phyloP scores from a whole-genome alignment of 1,140 invertebrate genomes.

The Drosophila auraria region DNA sequence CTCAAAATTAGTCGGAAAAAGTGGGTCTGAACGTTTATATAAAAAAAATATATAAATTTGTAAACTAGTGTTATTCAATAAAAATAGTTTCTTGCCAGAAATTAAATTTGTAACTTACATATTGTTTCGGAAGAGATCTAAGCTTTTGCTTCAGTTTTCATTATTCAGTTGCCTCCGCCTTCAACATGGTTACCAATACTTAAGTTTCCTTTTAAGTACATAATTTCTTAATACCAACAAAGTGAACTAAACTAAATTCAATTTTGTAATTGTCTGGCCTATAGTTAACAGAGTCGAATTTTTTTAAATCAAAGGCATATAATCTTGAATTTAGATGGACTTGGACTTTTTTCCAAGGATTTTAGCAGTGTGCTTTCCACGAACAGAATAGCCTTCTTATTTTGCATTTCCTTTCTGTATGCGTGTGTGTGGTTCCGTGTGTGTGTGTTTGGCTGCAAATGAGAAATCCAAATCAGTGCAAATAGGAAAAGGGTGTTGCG shows the following conservation, averaged over 20 bases:
- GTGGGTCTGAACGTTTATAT: too few species aligned
- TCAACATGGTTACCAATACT: too few species aligned
- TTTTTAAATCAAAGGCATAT: constrained; percentile 11
- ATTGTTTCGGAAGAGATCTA: not conserved
- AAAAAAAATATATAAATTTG: too few species aligned
- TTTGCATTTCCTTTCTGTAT: constrained; percentile 14
- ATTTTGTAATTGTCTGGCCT: constrained; percentile 1
- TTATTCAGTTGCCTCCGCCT: too few species aligned
- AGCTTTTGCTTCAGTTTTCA: not conserved
- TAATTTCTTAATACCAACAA: not conserved
- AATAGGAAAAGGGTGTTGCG: constrained; percentile 43
- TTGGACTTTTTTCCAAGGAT: not conserved
- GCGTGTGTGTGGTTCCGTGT: constrained; percentile 6
- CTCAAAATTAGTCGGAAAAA: too few species aligned
- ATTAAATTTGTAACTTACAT: not conserved
- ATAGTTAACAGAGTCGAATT: constrained; percentile 15
- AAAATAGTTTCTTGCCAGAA: not conserved
- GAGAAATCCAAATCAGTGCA: constrained; percentile 78
- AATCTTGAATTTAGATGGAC: constrained; percentile 7
- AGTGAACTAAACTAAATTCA: constrained; percentile 3
- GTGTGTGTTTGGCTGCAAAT: constrained; percentile 60
- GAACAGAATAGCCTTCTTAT: not conserved
- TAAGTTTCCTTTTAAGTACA: too few species aligned
- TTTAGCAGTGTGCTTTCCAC: not conserved
- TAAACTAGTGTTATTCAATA: too few species aligned